These are phyloP conservation scores for Drepanosiphum platanoidis DNA, from an alignment of 2,888 invertebrate genomes.

Conservation along the genomic window DNA sequence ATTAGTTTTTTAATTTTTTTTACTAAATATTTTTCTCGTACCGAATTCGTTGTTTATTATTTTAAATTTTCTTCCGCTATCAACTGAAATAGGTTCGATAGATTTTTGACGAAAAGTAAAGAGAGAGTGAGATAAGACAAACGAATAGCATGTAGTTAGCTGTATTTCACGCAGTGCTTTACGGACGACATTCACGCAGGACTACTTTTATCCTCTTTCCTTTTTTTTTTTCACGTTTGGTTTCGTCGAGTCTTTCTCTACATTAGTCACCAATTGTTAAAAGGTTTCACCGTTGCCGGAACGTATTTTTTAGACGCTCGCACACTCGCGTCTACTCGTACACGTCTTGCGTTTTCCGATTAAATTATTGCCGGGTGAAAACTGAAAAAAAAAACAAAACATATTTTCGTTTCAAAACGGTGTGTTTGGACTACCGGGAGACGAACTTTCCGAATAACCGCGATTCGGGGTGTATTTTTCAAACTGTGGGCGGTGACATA, in stretches of 20 bases:
- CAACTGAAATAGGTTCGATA: neutral
- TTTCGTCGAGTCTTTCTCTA: constrained; percentile 12
- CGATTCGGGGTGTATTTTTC: too few relatives aligned
- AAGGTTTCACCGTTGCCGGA: constrained; percentile 11
- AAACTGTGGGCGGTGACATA: too few relatives aligned
- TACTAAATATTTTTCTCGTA: too few relatives aligned
- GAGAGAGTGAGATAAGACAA: neutral
- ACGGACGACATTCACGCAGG: neutral
- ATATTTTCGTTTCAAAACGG: too few relatives aligned
- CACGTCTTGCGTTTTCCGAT: neutral
- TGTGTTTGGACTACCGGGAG: too few relatives aligned
- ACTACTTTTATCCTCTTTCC: neutral
- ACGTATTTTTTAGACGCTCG: neutral
- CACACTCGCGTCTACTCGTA: neutral
- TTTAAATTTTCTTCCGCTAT: too few relatives aligned
- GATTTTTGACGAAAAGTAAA: neutral
- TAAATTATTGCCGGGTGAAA: too few relatives aligned
- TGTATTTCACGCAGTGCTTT: neutral
- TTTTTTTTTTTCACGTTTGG: neutral
- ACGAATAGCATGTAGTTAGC: neutral
- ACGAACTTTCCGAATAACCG: too few relatives aligned
- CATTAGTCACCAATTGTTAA: neutral
- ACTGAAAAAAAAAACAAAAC: too few relatives aligned
- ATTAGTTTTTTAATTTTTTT: too few relatives aligned
- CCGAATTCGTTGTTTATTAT: too few relatives aligned